These are phyloP conservation scores for Drosophila greeni DNA, from an alignment of 2,888 invertebrate genomes.

Conservation along the genomic window DNA sequence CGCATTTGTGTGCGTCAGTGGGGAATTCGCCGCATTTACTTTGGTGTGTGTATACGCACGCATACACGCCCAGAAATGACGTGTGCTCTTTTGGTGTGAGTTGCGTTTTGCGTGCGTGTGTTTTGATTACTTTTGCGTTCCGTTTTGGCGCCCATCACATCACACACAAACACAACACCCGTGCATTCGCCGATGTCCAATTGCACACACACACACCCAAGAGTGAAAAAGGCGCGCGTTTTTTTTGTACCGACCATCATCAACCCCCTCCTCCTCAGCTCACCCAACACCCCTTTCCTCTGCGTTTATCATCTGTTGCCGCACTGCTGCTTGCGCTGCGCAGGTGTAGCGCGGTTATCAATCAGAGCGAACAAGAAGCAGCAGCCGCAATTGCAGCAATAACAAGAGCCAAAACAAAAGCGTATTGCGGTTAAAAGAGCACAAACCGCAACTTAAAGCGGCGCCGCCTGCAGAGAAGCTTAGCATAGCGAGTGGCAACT, in stretches of 20 bases:
- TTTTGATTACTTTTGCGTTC: constrained; percentile 74
- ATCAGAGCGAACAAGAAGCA: constrained; percentile 53
- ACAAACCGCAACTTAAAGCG: constrained; percentile 37
- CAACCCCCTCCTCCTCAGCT: background rate
- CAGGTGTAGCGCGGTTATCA: constrained; percentile 65
- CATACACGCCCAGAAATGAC: constrained; percentile 56
- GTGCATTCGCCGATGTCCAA: constrained; percentile 59
- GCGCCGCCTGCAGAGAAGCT: constrained; percentile 26
- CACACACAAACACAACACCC: constrained; percentile 16
- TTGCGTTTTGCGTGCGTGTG: constrained; percentile 67
- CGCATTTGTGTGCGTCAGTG: constrained; percentile 58
- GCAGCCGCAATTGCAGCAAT: constrained; percentile 30
- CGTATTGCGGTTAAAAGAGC: constrained; percentile 44
- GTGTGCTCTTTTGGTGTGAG: constrained; percentile 52
- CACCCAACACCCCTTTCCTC: background rate
- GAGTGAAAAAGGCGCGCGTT: constrained; percentile 67
- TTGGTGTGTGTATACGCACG: constrained; percentile 28
- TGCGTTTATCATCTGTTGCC: constrained; percentile 47
- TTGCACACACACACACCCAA: constrained; percentile 46
- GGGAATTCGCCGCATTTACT: constrained; percentile 60
- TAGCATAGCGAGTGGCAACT: constrained; percentile 57
- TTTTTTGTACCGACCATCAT: constrained; percentile 34
- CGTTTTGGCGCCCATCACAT: constrained; percentile 67
- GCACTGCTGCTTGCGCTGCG: constrained; percentile 59
- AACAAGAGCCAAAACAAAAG: constrained; percentile 37